Base-by-base conservation (phyloP, 2,888 invertebrate genomes). In the Platycheirus rosarum region DNA sequence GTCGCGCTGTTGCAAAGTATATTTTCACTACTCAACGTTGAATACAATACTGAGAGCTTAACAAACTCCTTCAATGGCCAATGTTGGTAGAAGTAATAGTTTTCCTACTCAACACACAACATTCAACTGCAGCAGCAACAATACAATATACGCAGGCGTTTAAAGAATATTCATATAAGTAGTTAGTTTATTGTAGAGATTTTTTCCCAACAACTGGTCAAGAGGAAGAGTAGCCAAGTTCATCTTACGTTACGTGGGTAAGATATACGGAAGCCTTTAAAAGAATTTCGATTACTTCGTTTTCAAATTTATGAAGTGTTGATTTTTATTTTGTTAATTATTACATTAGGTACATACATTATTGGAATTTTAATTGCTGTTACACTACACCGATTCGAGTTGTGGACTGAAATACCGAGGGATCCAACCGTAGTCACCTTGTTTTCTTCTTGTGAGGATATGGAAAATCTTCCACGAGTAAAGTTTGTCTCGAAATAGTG, bases 141-240 rank as follows among this genome's bases (percentile, higher is more conserved):
- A 20, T 48, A 3, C 14, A 37, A 62, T 63, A 51, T 70, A 80
- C 79, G 79, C 79, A 80, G 66, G 76, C 80, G 76, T 82, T 14
- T 53, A 8, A 46, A 69, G 63, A 73, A 60, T 23, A 37, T 35
- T 7, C 8, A 8, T 23, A 23, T 2, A 23, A 23, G 42, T 29
- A 32, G 65, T 42, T 44, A 37, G 57, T 1, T 29, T 37, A 35
- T 55, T 53, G 63, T 70, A n/a, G 26, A 80, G 75, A 40, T 40
- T 26, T 75, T 46, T 55, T 65, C 46, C 65, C 8, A 32, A 8
- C 7, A 32, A 6, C 29, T 63, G 53, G 40, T 44, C 32, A 63
- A 51, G 16, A 8, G 32, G 14, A 16, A 62, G 79, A 46, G 75
- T 80, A 75, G 70, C 80, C 80, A 80, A 37, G 48, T 46, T 11